phyloP scores from a whole-genome alignment of 1,140 invertebrate species.

The Cephus cinctus region DNA sequence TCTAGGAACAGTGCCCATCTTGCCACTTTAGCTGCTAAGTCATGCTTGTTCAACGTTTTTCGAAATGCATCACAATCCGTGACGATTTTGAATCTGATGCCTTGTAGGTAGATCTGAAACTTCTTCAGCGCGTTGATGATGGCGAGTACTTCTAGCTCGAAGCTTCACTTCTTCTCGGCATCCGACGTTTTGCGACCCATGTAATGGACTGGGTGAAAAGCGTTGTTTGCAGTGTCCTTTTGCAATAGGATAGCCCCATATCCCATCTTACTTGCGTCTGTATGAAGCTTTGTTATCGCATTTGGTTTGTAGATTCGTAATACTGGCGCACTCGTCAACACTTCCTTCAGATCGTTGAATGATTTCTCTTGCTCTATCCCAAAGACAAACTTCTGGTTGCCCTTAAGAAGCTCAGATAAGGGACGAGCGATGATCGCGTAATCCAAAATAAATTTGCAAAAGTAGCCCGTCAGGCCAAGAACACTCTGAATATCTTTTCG shows the following conservation, averaged over 20 bases:
- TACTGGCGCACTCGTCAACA: slow-evolving; percentile 19
- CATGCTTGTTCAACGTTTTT: slow-evolving; percentile 25
- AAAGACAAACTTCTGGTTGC: slow-evolving; percentile 9
- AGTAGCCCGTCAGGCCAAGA: slow-evolving; percentile 32
- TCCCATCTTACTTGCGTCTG: slow-evolving; percentile 25
- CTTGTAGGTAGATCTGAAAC: slow-evolving; percentile 43
- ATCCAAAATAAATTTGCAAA: slow-evolving; percentile 26
- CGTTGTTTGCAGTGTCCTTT: no score
- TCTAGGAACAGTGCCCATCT: slow-evolving; percentile 34
- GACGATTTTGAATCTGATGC: slow-evolving; percentile 37
- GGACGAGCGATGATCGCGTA: slow-evolving; percentile 27
- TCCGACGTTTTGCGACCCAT: no score
- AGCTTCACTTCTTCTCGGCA: no score
- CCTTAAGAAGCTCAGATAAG: slow-evolving; percentile 14
- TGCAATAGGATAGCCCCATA: slow-evolving; percentile 36
- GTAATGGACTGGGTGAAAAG: no score
- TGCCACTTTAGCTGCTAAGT: slow-evolving; percentile 27
- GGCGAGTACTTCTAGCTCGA: slow-evolving; percentile 41
- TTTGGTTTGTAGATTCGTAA: slow-evolving; percentile 25
- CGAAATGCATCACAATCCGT: slow-evolving; percentile 36
- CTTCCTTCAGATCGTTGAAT: slow-evolving; percentile 21
- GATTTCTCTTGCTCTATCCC: slow-evolving; percentile 16
- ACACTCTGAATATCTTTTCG: no score
- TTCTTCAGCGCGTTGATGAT: slow-evolving; percentile 37
- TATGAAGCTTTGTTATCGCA: no score